Percentiles rank a stretch among this genome's conserved stretches.
Conservation (phyloP, 2,113 vertebrate genomes). For the Xiphias gladius region DNA sequence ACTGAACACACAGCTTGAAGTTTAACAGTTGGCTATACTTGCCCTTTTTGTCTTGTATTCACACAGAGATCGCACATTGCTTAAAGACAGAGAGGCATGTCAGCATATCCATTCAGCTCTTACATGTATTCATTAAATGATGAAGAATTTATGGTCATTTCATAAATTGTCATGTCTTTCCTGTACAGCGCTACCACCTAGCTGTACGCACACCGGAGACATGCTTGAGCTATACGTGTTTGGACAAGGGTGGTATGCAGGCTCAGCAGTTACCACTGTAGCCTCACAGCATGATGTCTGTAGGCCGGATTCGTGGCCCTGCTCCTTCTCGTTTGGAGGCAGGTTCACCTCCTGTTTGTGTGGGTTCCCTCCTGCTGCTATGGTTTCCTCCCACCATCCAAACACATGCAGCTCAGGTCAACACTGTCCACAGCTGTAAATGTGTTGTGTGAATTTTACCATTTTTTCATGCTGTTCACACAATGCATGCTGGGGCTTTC, state of each 20-base stretch:
- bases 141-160: not conserved
- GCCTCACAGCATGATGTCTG: conserved; percentile 39
- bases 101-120: not conserved
- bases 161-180: conserved; percentile 7
- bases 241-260: conserved; percentile 17
- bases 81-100: not conserved
- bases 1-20: conserved; percentile 12
- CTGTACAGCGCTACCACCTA: not conserved
- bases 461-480: not conserved
- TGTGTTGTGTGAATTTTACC: not conserved
- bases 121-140: conserved; percentile 2
- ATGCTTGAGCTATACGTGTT: conserved; percentile 25
- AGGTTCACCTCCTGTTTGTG: conserved; percentile 35
- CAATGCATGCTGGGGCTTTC: not conserved
- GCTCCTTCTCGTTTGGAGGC: conserved; percentile 35
- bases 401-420: conserved; percentile 32
- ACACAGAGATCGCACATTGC: not conserved
- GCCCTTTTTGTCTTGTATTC: conserved; percentile 4
- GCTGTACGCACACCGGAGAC: conserved; percentile 11
- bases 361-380: conserved; percentile 36
- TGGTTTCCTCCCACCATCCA: conserved; percentile 25
- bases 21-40: conserved; percentile 1
- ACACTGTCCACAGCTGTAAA: conserved; percentile 20
- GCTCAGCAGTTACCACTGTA: conserved; percentile 38
- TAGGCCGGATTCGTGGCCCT: conserved; percentile 31